Evolutionary conservation across 2,888 invertebrate genomes (phyloP).

Genomic region (Tachina lurida): DNA sequence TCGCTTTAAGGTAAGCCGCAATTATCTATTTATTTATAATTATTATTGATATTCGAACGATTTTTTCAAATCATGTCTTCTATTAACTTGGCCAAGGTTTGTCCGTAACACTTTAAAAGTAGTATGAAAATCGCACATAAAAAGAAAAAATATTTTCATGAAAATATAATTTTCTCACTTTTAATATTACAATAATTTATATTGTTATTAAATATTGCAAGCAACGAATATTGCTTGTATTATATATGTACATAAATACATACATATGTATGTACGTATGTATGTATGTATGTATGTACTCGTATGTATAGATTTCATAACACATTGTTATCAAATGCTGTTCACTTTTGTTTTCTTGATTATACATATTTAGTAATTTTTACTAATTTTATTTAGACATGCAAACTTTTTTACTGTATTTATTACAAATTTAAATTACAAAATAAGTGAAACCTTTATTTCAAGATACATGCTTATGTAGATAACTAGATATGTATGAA

Average conservation of each 20-base stretch:
- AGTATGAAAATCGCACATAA: background rate
- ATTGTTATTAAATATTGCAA: constrained; percentile 45
- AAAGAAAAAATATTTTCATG: constrained; percentile 9
- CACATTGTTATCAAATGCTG: constrained; percentile 38
- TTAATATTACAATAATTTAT: constrained; percentile 20
- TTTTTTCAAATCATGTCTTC: background rate
- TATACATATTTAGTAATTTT: constrained; percentile 9
- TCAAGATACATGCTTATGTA: background rate
- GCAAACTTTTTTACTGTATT: constrained; percentile 41
- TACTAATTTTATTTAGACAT: constrained; percentile 51
- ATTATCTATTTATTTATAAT: constrained; percentile 6
- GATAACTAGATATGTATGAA: background rate
- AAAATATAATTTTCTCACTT: constrained; percentile 41
- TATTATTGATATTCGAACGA: background rate
- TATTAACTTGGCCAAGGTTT: constrained; percentile 49
- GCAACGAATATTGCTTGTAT: constrained; percentile 18
- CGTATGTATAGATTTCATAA: constrained; percentile 1
- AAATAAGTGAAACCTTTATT: constrained; percentile 3
- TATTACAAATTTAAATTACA: constrained; percentile 21
- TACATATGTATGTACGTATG: no score
- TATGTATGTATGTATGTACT: no score
- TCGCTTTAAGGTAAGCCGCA: constrained; percentile 34
- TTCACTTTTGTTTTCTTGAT: constrained; percentile 1
- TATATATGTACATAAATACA: constrained; percentile 42
- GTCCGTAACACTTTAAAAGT: constrained; percentile 34